Percentiles rank a stretch among this genome's conserved stretches.
phyloP scores from a whole-genome alignment of 1,140 invertebrate species.

The Harpegnathos saltator region DNA sequence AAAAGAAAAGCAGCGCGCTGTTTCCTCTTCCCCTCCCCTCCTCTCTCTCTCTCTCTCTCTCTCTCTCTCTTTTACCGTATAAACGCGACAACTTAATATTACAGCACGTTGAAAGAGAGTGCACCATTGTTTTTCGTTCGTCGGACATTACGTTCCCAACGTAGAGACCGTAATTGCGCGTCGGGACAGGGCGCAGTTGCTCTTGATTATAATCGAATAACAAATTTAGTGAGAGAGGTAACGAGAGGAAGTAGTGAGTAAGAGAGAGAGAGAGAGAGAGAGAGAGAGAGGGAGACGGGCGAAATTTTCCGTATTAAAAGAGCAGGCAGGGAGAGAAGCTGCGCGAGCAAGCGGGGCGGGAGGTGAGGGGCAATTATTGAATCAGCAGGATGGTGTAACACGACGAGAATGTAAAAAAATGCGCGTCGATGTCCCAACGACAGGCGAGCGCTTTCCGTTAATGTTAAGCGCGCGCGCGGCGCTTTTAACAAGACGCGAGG shows the following conservation, averaged over 20 bases:
- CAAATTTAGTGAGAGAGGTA: background rate
- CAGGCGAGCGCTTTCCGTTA: constrained; percentile 5
- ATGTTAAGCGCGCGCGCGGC: constrained; percentile 27
- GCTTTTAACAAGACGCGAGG: constrained; percentile 29
- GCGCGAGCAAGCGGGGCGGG: too few species aligned
- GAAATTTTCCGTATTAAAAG: background rate
- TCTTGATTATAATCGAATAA: background rate
- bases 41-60: too few species aligned
- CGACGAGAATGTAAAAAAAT: constrained; percentile 35
- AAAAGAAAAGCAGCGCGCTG: too few species aligned
- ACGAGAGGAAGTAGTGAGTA: too few species aligned
- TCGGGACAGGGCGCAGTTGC: too few species aligned
- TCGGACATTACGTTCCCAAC: constrained; percentile 3
- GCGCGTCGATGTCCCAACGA: constrained; percentile 5
- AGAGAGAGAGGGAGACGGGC: background rate
- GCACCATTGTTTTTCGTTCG: background rate
- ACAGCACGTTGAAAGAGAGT: constrained; percentile 7
- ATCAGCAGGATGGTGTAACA: background rate
- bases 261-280: background rate
- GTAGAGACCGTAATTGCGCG: background rate
- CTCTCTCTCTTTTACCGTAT: too few species aligned
- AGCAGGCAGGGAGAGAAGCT: background rate
- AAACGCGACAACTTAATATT: background rate
- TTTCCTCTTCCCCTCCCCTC: too few species aligned
- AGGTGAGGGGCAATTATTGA: background rate